Evolutionary conservation across 1,140 invertebrate genomes (phyloP).

Genomic region (Drosophila nebulosa): DNA sequence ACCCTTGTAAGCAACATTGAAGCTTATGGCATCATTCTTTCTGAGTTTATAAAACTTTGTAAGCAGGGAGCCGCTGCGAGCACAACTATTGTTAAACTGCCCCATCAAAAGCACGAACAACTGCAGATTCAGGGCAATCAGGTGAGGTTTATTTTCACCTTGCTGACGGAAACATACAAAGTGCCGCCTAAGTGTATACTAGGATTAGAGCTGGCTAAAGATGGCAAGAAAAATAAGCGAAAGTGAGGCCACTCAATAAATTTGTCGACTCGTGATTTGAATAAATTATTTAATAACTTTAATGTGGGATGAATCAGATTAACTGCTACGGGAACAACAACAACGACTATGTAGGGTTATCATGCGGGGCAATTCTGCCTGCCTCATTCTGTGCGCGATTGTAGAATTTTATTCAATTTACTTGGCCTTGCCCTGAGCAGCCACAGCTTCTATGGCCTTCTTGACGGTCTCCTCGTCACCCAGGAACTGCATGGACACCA

Average conservation of each 20-base stretch:
- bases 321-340: slow-evolving; percentile 59
- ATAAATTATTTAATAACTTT: slow-evolving; percentile 76
- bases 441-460: slow-evolving; percentile 95
- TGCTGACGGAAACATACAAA: slow-evolving; percentile 87
- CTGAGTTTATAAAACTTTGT: slow-evolving; percentile 90
- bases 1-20: slow-evolving; percentile 94
- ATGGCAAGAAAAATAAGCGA: slow-evolving; percentile 82
- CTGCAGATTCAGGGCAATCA: slow-evolving; percentile 96
- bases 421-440: slow-evolving; percentile 92
- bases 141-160: slow-evolving; percentile 88
- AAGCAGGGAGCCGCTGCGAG: slow-evolving; percentile 93
- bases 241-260: slow-evolving; percentile 30
- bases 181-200: slow-evolving; percentile 85
- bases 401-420: no score
- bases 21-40: slow-evolving; percentile 89
- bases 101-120: slow-evolving; percentile 89
- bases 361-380: slow-evolving; percentile 21
- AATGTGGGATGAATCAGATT: slow-evolving; percentile 51
- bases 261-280: slow-evolving; percentile 32
- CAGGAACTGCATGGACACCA: slow-evolving; percentile 94
- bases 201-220: slow-evolving; percentile 86
- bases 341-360: slow-evolving; percentile 39
- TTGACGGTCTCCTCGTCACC: slow-evolving; percentile 96
- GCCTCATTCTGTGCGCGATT: slow-evolving; percentile 22
- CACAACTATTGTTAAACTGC: slow-evolving; percentile 88